A percentile compares a stretch with the other conserved stretches of the same genome.
phyloP scores from a whole-genome alignment of 2,797 vertebrate genomes.

The Lepidocolaptes lacrymiger region DNA sequence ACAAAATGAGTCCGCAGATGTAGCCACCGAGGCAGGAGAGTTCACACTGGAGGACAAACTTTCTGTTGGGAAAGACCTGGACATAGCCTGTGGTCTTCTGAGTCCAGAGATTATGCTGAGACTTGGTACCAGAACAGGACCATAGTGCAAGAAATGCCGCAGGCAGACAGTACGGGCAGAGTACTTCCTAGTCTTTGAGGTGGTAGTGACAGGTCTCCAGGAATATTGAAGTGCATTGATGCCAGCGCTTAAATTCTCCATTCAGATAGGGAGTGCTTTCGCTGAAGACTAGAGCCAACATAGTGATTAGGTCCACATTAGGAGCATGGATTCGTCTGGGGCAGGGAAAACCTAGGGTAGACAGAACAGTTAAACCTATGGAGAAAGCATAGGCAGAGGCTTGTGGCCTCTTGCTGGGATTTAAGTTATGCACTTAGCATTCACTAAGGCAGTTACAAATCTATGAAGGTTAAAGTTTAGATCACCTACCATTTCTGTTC shows the following conservation, averaged over 20 bases:
- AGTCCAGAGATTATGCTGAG: neutral
- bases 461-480: neutral
- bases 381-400: neutral
- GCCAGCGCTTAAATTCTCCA: neutral
- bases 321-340: neutral
- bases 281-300: neutral
- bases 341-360: neutral
- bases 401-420: neutral
- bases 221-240: neutral
- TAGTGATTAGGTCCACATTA: neutral
- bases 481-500: neutral
- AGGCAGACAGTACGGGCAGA: neutral
- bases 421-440: neutral
- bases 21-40: neutral
- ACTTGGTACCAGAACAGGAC: neutral
- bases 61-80: neutral
- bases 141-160: neutral
- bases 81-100: neutral
- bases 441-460: neutral
- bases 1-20: neutral
- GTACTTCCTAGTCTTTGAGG: neutral
- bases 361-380: neutral
- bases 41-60: fast-evolving
- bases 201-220: neutral
- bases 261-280: neutral